phyloP scores from a whole-genome alignment of 2,888 invertebrate species.

The Polia nebulosa region DNA sequence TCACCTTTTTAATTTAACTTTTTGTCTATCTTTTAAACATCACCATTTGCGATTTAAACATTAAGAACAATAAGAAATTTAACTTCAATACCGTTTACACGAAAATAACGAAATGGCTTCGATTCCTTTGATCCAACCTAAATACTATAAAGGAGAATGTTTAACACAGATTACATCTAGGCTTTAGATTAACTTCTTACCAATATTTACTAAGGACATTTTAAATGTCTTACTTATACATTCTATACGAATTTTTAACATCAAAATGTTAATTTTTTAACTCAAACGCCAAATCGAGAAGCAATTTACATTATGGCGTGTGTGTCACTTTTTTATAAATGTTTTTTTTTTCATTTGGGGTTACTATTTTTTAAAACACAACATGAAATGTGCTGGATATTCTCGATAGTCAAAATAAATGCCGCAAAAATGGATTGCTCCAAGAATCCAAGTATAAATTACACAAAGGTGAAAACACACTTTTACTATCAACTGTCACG shows the following conservation, averaged over 20 bases:
- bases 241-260: slow-evolving; percentile 80
- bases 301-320: slow-evolving; percentile 91
- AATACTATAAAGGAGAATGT: slow-evolving; percentile 76
- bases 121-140: slow-evolving; percentile 88
- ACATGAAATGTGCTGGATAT: slow-evolving; percentile 2
- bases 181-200: slow-evolving; percentile 80
- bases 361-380: slow-evolving; percentile 45
- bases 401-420: slow-evolving; percentile 25
- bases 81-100: slow-evolving; percentile 77
- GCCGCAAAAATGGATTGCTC: neutral
- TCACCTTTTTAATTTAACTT: slow-evolving; percentile 73
- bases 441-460: neutral
- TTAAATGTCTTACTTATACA: slow-evolving; percentile 84
- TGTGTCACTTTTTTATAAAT: slow-evolving; percentile 89
- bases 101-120: slow-evolving; percentile 88
- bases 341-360: slow-evolving; percentile 77
- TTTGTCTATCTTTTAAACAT: slow-evolving; percentile 64
- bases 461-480: neutral
- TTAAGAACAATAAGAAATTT: slow-evolving; percentile 70
- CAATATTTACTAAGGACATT: slow-evolving; percentile 87
- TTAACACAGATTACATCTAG: slow-evolving; percentile 66
- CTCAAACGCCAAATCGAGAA: slow-evolving; percentile 89
- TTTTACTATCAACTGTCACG: neutral
- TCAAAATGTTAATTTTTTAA: slow-evolving; percentile 85
- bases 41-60: slow-evolving; percentile 64